Conservation (phyloP, 2,888 invertebrate genomes). For the Lasioglossum marginatum region DNA sequence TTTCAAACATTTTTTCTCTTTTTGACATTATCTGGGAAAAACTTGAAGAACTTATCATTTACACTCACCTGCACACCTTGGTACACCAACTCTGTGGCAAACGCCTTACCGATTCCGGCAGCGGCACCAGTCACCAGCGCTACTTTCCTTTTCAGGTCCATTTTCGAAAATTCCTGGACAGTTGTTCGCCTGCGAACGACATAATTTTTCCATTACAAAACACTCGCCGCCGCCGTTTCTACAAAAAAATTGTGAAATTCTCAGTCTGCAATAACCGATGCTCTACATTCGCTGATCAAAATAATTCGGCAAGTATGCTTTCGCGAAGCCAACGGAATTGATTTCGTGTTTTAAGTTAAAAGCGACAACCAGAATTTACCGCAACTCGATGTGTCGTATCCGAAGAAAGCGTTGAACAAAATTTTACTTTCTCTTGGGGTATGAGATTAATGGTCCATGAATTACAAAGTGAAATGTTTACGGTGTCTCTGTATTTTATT, state of each 20-base stretch:
- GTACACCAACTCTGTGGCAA: slow-evolving; percentile 89
- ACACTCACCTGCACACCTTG: slow-evolving; percentile 89
- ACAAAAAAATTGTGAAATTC: background rate
- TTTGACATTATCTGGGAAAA: background rate
- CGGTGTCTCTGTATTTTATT: background rate
- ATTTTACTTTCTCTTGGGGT: no score
- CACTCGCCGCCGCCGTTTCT: background rate
- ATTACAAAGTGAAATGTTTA: background rate
- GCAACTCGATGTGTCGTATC: background rate
- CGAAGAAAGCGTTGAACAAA: no score
- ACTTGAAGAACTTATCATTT: background rate
- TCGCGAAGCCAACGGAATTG: background rate
- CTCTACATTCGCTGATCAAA: no score
- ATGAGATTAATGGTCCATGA: background rate
- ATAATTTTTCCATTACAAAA: background rate
- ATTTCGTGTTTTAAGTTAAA: background rate
- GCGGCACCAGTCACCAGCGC: slow-evolving; percentile 91
- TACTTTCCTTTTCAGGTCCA: slow-evolving; percentile 91
- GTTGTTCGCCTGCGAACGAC: slow-evolving; percentile 38
- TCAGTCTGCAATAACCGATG: no score
- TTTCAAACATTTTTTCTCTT: background rate
- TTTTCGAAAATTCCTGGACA: slow-evolving; percentile 75
- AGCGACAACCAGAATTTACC: background rate
- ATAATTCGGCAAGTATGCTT: background rate
- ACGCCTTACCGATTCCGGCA: slow-evolving; percentile 90